These are phyloP conservation scores for Hirtodrosophila alboralis DNA, from an alignment of 2,888 invertebrate species.

Conservation along the genomic window DNA sequence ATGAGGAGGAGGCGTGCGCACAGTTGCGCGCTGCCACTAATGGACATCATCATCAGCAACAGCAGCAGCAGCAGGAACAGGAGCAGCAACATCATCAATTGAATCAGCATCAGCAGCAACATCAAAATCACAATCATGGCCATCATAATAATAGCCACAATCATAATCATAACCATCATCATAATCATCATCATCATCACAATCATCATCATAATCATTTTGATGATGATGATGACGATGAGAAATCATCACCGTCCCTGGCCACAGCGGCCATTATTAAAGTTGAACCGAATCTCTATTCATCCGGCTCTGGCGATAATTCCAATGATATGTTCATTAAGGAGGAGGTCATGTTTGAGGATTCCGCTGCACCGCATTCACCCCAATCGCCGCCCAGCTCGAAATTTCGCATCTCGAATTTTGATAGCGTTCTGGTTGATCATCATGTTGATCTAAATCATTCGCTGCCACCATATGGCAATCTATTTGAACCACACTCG, in stretches of 20 bases:
- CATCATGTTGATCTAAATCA: slow-evolving; percentile 82
- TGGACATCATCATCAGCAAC: slow-evolving; percentile 48
- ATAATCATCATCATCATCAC: slow-evolving; percentile 33
- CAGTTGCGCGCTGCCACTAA: slow-evolving; percentile 48
- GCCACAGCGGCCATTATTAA: slow-evolving; percentile 83
- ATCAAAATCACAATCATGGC: slow-evolving; percentile 14
- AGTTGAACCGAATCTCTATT: slow-evolving; percentile 83
- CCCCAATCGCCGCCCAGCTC: slow-evolving; percentile 83
- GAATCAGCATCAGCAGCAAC: slow-evolving; percentile 33
- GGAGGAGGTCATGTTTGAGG: slow-evolving; percentile 83
- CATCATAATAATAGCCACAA: slow-evolving; percentile 7
- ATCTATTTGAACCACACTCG: slow-evolving; percentile 83
- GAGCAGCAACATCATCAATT: slow-evolving; percentile 25
- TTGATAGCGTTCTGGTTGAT: slow-evolving; percentile 83
- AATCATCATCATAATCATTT: slow-evolving; percentile 69
- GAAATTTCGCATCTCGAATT: slow-evolving; percentile 83
- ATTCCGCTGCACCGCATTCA: slow-evolving; percentile 81
- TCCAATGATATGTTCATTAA: slow-evolving; percentile 84
- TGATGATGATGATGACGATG: slow-evolving; percentile 81
- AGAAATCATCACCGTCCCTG: slow-evolving; percentile 83
- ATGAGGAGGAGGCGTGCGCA: slow-evolving; percentile 44
- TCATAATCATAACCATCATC: slow-evolving; percentile 18
- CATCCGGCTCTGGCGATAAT: slow-evolving; percentile 83
- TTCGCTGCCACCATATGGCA: slow-evolving; percentile 83
- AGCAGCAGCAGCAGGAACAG: slow-evolving; percentile 28